Evolutionary conservation across 2,113 vertebrate genomes (phyloP), one percentile per base, ranked within the genome.

Genomic region (Pachycephala philippinensis): DNA sequence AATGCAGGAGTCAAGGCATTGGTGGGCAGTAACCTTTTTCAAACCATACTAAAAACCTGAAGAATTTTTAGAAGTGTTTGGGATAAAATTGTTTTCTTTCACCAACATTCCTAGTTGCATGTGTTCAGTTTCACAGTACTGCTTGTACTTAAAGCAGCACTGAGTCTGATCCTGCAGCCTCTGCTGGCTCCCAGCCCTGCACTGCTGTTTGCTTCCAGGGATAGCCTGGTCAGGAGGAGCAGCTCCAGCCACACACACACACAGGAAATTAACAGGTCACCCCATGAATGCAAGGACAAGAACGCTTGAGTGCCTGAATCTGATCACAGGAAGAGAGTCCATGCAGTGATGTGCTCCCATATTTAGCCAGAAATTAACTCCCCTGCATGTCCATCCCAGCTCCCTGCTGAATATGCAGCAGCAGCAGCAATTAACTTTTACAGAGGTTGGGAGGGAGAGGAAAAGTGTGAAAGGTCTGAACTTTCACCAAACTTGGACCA

Each of bases 351-450:
- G 10, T 59, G 78, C 56, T 75, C 80, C 40, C n/a, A 24, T 33
- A 80, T 75, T 45, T 79, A 61, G 79, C 93, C 86, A 90, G 92
- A 91, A 94, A 97, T 95, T 84, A 96, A 89, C 68, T 94, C 54
- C 80, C 77, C n/a, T 42, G 44, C 56, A 30, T 71, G 84, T 64
- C 88, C 90, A 93, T 45, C 65, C 35, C 88, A 57, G 65, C 44
- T 86, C 96, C 79, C 88, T 53, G 76, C 85, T 87, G 64, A 90
- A 92, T 47, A 92, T 40, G 44, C 86, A 75, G 72, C 56, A 70
- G 74, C 57, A 76, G 59, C 17, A 75, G 76, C 90, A 90, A 95
- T 94, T 95, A 87, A 87, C 72, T 94, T 94, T 49, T 85, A 65
- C 35, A n/a, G 70, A 76, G 52, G 17, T 52, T 65, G 61, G 61